Conservation (phyloP, 2,113 vertebrate genomes). For the cattle (Bos taurus) region DNA sequence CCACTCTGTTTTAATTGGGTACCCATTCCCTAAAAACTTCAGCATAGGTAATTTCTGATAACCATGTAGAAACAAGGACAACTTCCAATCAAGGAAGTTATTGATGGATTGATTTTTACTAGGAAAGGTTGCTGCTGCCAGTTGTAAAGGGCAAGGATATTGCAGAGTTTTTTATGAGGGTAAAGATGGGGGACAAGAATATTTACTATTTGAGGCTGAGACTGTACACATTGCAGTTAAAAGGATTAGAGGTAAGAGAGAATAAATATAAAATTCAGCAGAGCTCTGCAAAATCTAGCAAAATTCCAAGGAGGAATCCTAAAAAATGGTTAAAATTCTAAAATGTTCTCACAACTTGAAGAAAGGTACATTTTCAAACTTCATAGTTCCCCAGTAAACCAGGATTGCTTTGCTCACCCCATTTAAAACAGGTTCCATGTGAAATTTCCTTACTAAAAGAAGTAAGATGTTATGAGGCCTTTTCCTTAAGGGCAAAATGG, state of each 20-base stretch:
- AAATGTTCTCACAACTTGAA: not conserved
- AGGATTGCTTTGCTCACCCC: not conserved
- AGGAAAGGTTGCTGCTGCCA: not conserved
- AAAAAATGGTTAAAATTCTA: not conserved
- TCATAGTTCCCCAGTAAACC: not conserved
- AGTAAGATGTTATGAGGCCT: not conserved
- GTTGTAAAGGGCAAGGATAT: not conserved
- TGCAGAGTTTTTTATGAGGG: not conserved
- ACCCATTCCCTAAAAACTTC: slow-evolving; percentile 48
- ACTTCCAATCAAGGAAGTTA: slow-evolving; percentile 57
- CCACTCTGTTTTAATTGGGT: slow-evolving; percentile 54
- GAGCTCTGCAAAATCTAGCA: not conserved
- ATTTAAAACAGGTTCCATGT: not conserved
- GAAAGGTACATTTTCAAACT: not conserved
- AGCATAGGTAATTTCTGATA: slow-evolving; percentile 63
- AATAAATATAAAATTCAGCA: not conserved
- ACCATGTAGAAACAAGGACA: slow-evolving; percentile 52
- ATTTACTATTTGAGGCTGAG: not conserved
- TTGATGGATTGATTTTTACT: slow-evolving; percentile 53
- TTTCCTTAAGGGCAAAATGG: not conserved
- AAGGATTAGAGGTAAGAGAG: not conserved
- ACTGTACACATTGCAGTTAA: not conserved
- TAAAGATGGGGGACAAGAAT: not conserved
- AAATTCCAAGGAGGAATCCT: not conserved
- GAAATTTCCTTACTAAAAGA: not conserved